Conservation (phyloP, 2,797 vertebrate genomes). For the Gephyroberyx darwinii region DNA sequence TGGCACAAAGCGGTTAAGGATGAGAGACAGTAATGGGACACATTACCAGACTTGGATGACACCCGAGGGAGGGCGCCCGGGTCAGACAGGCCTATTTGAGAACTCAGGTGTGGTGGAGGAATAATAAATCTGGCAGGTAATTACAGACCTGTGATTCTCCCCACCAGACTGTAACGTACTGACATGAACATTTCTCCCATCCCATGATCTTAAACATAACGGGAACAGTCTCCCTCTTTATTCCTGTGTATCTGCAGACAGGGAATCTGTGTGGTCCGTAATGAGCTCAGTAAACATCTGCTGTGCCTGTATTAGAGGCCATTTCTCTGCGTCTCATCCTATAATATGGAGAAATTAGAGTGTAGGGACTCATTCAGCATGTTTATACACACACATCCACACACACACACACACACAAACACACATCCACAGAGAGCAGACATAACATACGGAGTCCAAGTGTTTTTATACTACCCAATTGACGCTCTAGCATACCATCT, state of each 20-base stretch:
- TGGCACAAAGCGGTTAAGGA: not conserved
- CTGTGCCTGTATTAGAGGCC: slow-evolving; percentile 77
- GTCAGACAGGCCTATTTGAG: not conserved
- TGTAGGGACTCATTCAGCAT: slow-evolving; percentile 71
- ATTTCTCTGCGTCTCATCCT: slow-evolving; percentile 78
- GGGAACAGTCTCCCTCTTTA: slow-evolving; percentile 37
- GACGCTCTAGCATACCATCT: slow-evolving; percentile 78
- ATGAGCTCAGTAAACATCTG: slow-evolving; percentile 80
- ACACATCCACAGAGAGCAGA: slow-evolving; percentile 67
- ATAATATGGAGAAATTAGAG: slow-evolving; percentile 83
- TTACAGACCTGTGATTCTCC: not conserved
- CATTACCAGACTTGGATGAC: slow-evolving; percentile 10
- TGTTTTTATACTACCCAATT: slow-evolving; percentile 78
- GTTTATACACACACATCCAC: slow-evolving; percentile 71
- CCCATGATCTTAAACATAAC: slow-evolving; percentile 22
- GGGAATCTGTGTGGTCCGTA: slow-evolving; percentile 79
- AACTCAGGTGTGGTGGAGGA: not conserved
- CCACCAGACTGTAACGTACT: not conserved
- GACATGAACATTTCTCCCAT: slow-evolving; percentile 11
- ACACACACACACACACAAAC: slow-evolving; percentile 17
- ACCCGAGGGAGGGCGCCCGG: not conserved
- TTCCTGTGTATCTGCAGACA: slow-evolving; percentile 39
- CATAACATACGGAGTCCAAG: slow-evolving; percentile 77
- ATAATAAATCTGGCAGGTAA: slow-evolving; percentile 19
- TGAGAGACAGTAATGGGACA: slow-evolving; percentile 2